Evolutionary conservation across 2,797 vertebrate species (phyloP).

Genomic region (Smutsia temminckii): DNA sequence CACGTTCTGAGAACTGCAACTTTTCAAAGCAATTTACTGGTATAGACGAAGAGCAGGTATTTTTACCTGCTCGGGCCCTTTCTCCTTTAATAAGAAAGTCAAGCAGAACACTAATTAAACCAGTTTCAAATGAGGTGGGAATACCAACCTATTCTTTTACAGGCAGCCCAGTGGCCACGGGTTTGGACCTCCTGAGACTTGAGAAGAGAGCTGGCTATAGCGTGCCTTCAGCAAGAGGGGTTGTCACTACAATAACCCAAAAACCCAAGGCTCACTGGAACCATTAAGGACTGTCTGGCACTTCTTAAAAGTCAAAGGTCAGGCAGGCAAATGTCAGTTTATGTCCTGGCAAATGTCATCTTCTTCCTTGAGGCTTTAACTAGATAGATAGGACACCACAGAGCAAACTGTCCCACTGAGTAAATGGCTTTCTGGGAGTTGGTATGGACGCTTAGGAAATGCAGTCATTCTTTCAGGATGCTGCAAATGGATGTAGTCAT

Average conservation of each 20-base stretch:
- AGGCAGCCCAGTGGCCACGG: accelerated
- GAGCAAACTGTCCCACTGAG: not conserved
- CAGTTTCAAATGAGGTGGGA: not conserved
- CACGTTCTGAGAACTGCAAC: not conserved
- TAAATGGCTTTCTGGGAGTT: not conserved
- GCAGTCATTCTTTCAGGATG: not conserved
- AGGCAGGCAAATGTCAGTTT: conserved; percentile 34
- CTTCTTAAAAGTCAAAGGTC: conserved; percentile 32
- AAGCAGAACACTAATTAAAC: not conserved
- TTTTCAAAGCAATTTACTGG: conserved; percentile 39
- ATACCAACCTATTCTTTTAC: not conserved
- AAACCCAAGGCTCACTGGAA: not conserved
- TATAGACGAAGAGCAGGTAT: not conserved
- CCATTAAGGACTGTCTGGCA: not conserved
- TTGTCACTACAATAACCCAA: not conserved
- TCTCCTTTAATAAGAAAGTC: conserved; percentile 14
- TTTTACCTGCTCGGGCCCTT: not conserved
- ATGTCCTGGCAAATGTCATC: conserved; percentile 1
- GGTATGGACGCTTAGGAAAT: not conserved
- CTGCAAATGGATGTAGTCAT: no score
- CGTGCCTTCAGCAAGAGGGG: accelerated
- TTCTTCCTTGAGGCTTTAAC: conserved; percentile 16
- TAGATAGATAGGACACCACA: not conserved
- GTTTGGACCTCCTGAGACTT: not conserved
- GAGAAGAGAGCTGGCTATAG: not conserved